These are phyloP conservation scores for Drosophila asahinai DNA, from an alignment of 1,140 invertebrate species.

Conservation along the genomic window DNA sequence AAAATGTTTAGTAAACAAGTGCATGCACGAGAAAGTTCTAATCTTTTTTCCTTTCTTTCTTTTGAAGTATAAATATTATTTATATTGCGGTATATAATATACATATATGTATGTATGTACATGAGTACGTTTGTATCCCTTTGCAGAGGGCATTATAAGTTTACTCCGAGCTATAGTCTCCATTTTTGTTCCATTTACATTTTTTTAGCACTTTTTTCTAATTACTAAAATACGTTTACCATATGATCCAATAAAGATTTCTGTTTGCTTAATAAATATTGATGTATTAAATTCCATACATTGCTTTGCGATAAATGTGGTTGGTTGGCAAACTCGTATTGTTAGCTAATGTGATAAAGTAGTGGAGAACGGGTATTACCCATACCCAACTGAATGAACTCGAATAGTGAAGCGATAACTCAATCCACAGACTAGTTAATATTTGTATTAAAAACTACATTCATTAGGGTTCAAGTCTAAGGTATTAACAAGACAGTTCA, in stretches of 20 bases:
- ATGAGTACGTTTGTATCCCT: no score
- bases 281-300: background rate
- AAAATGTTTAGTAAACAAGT: slow-evolving; percentile 20
- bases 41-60: background rate
- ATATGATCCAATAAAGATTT: background rate
- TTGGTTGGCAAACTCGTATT: background rate
- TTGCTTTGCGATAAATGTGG: background rate
- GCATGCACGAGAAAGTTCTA: background rate
- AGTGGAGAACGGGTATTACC: background rate
- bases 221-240: no score
- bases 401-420: background rate
- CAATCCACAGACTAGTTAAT: background rate
- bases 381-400: background rate
- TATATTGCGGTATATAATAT: no score
- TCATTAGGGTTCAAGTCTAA: background rate
- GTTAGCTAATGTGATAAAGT: no score
- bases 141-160: no score
- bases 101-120: no score
- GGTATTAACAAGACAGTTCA: no score
- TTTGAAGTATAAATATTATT: background rate
- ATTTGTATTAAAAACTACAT: background rate
- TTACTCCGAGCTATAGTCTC: no score
- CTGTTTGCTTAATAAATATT: slow-evolving; percentile 1
- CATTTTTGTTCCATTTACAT: no score
- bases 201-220: no score